These are phyloP conservation scores for Margaritifera margaritifera DNA, from an alignment of 2,888 invertebrate genomes.

Conservation along the genomic window DNA sequence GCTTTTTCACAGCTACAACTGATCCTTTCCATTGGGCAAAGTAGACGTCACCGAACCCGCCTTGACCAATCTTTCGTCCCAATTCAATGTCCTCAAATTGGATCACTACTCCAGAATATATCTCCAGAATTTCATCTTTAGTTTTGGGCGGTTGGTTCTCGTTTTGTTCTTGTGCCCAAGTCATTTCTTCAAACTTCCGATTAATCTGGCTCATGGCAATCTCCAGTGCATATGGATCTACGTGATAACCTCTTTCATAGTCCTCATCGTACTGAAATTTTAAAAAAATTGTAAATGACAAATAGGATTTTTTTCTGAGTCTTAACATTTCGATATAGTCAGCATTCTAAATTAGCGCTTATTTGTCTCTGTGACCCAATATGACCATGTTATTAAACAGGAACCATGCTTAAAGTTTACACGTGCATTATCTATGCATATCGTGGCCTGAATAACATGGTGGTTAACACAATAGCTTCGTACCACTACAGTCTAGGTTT, in stretches of 20 bases:
- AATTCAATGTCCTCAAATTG: slow-evolving; percentile 27
- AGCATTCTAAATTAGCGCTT: too few relatives aligned
- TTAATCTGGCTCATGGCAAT: slow-evolving; percentile 6
- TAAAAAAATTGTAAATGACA: too few relatives aligned
- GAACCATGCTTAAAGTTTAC: too few relatives aligned
- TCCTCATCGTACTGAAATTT: neutral
- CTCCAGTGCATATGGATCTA: slow-evolving; percentile 2
- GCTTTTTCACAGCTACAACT: slow-evolving; percentile 38
- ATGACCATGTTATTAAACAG: too few relatives aligned
- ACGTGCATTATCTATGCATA: too few relatives aligned
- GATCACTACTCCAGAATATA: slow-evolving; percentile 21
- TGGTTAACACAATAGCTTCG: too few relatives aligned
- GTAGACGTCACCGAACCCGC: slow-evolving; percentile 38
- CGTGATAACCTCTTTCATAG: neutral
- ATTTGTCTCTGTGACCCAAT: too few relatives aligned
- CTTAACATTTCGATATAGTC: too few relatives aligned
- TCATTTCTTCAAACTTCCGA: slow-evolving; percentile 9
- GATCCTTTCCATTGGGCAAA: slow-evolving; percentile 31
- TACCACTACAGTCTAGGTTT: too few relatives aligned
- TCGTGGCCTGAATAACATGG: too few relatives aligned
- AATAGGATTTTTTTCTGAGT: too few relatives aligned
- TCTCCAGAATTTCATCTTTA: slow-evolving; percentile 10
- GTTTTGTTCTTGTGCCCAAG: slow-evolving; percentile 7
- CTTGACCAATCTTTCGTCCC: slow-evolving; percentile 31
- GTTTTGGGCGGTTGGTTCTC: slow-evolving; percentile 14